Evolutionary conservation across 1,140 invertebrate species (phyloP), one percentile per base, ranked within the genome.

Genomic region (Diprion similis): DNA sequence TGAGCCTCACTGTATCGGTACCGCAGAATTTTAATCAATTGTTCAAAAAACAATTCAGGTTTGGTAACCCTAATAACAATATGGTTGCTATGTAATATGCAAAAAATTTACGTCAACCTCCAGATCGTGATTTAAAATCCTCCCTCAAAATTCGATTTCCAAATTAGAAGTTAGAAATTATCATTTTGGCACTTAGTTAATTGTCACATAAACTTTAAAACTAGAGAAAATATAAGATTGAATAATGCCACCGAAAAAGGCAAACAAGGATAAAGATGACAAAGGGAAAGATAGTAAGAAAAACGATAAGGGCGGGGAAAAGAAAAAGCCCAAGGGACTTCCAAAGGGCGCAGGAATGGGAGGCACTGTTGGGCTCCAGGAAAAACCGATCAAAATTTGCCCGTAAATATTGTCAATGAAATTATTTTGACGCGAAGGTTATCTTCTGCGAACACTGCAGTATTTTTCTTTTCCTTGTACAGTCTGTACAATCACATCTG

Each of bases 341-440:
- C 19, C 47, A 11, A 73, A 73, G 68, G 72, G 72, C 46, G 72
- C 64, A 64, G 72, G 72, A 73, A 73, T 73, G 72, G 72, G 72
- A 9, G 72, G 72, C 18, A 73, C 72, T 24, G 69, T 73, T 13
- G 72, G 72, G 1, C 17, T 70, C 48, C 15, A 48, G 9, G 72
- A 73, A 10, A 73, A 73, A 70, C 46, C 48, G 64, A 51, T 68
- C 15, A 73, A 70, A 70, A 73, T 59, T 51, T 73, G 72, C 68
- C 51, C 64, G 72, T 73, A 19, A 59, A 68, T 73, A 66, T 64
- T 24, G 51, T 15, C n/a, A 15, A 59, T 6, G 24, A 37, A 37
- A 37, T 37, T 37, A 37, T 37, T 37, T 37, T 6, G 24, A 37
- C 24, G 24, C 24, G 24, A 37, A 37, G 51, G 51, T 59, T 59